Base-by-base conservation (phyloP, 2,797 vertebrate genomes). In the Scyliorhinus canicula region DNA sequence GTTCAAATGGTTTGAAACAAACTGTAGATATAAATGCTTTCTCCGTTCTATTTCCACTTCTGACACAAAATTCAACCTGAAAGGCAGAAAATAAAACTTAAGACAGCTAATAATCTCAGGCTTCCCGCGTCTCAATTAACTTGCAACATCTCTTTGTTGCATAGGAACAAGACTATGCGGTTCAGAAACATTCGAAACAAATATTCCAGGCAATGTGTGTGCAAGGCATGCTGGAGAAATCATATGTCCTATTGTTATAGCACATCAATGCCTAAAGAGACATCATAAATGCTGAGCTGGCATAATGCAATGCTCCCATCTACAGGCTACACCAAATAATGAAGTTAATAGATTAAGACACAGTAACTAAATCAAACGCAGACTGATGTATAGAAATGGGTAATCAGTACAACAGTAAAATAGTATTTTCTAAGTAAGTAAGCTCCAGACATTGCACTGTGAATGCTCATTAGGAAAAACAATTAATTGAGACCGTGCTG, bases 261-360 rank as follows among this genome's bases (percentile, higher is more conserved):
- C 21, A 8, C 8, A 65, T 63, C 21, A 65, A n/a, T n/a, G 5
- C 3, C 57, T 11, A 65, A 19, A n/a, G 16, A n/a, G n/a, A n/a
- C n/a, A 24, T 21, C 5, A 44, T 63, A 40, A 44, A 24, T 40
- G 57, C 57, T 19, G 5, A 63, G 3, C 44, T 65, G n/a, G 19
- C 35, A 91, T 65, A 65, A 63, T 24, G 57, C 88, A 65, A 91
- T 65, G 57, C 88, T 91, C 40, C 88, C 88, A 91, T 44, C 88
- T 91, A 65, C 57, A 12, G 88, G 88, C 60, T 26, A 35, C n/a
- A 91, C 21, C 3, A 21, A 11, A 65, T 91, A 91, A 7, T 91
- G 88, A 40, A 91, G 9, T 21, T 65, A 26, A 63, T 44, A 2
- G n/a, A 40, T 44, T 44, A 24, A 40, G 35, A 60, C 55, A 60